These are phyloP conservation scores for Sorex maritimensis DNA, from an alignment of 2,797 vertebrate species.

Conservation along the genomic window DNA sequence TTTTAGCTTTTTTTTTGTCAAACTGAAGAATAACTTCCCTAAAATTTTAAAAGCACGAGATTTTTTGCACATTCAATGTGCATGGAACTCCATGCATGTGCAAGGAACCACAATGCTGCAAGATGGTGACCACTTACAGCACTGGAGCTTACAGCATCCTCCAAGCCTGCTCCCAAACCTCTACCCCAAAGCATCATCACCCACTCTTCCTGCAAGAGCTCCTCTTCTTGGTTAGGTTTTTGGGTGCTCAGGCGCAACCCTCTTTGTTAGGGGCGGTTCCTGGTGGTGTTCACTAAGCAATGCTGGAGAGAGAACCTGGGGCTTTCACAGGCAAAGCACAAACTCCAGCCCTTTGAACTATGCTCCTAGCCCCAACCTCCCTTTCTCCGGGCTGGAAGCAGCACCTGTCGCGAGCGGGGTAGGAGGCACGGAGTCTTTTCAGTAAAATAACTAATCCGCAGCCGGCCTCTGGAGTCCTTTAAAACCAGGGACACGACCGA, in stretches of 20 bases:
- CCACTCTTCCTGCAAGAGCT: neutral
- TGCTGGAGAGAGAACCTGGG: too few relatives aligned
- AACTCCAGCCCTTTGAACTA: too few relatives aligned
- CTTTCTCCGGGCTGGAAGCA: too few relatives aligned
- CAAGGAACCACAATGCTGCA: neutral
- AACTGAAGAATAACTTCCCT: slow-evolving; percentile 25
- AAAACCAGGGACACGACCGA: neutral
- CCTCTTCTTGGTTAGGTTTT: neutral
- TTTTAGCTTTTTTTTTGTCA: slow-evolving; percentile 49
- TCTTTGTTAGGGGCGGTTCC: too few relatives aligned
- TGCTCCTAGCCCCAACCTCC: too few relatives aligned
- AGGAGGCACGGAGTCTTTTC: neutral
- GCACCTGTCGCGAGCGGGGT: too few relatives aligned
- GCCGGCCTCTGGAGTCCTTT: neutral
- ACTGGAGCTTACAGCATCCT: neutral
- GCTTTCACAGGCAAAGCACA: too few relatives aligned
- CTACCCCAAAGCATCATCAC: neutral
- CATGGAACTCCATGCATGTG: neutral
- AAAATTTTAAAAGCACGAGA: neutral
- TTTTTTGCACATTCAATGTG: neutral
- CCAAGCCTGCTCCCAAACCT: neutral
- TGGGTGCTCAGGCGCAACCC: too few relatives aligned
- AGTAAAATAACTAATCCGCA: neutral
- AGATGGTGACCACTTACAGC: too few relatives aligned
- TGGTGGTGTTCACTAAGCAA: too few relatives aligned